Base-by-base conservation (phyloP, 2,113 vertebrate species). In the Ia io region DNA sequence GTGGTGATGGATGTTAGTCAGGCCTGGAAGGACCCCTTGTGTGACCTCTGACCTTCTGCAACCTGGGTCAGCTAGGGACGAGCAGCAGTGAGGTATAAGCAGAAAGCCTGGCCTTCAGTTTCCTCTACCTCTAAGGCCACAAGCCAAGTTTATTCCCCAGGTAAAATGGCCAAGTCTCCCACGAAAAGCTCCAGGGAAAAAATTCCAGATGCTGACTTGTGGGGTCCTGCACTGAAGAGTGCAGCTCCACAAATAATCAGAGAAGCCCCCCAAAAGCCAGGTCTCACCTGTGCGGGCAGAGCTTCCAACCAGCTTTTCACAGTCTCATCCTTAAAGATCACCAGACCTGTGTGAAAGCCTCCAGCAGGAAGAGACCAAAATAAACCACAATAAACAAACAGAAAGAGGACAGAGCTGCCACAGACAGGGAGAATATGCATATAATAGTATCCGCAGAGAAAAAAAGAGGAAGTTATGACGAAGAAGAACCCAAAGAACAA, bases 21-120 rank as follows among this genome's bases (percentile, higher is more conserved):
- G 69, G 47, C 53, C 69, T 47, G 25, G 14, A 16, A 18, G 20
- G 16, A 79, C 44, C 14, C 53, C 44, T 1, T 25, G 3, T 5
- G 4, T 1, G n/a, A 32, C 51, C 49, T 37, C 56, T 0, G 16
- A 6, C 9, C 30, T 28, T 40, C 23, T 22, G 30, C 23, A 5
- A 28, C 14, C 76, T 53, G 6, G 65, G 16, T 3, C 40, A 92
- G 70, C 47, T 1, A 44, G 5, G 3, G 37, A 32, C 23, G 40
- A 23, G 16, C 37, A 25, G 10, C 0, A 0, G 0, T 12, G n/a
- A 82, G 6, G 14, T 1, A 3, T 3, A 28, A 65, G 32, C 4
- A 2, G 61, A 30, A 83, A 61, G n/a, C 23, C 67, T 1, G 1
- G 88, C 51, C 8, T n/a, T 18, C 61, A 7, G 9, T 32, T 35